Evolutionary conservation across 2,113 vertebrate genomes (phyloP), one percentile per base, ranked within the genome.

Genomic region (Tetrao urogallus): DNA sequence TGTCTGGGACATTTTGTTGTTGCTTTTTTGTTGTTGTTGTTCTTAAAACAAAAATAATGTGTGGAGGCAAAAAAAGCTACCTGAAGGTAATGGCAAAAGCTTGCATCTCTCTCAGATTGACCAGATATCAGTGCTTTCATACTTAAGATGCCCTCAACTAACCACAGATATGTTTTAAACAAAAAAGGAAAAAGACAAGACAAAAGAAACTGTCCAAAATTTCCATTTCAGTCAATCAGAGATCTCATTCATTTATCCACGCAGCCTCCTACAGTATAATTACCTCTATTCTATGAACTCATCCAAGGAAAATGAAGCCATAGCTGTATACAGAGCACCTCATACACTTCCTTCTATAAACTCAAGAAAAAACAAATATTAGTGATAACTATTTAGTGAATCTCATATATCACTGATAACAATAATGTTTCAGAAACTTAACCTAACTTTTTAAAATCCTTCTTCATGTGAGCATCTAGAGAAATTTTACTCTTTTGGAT

Each of bases 221-320:
- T 48, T 28, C 69, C 27, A 13, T 57, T 73, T 56, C 20, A 25
- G 28, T 72, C 48, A 40, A 10, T 22, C 48, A 54, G n/a, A 54
- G 40, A 27, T 19, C 36, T 54, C 25, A 30, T 40, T 52, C 10
- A 38, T 16, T 22, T 36, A 54, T 22, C 25, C 27, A 32, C 5
- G 34, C 66, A 48, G 48, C 27, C 52, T 28, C 15, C 70, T 12
- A 63, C 60, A 63, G 10, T 10, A 38, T 25, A 63, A 25, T 15
- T 34, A 63, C 22, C 28, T 38, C 66, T 4, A 50, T 60, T 19
- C 4, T 19, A n/a, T 0, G 0, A 6, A 16, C 25, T 36, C 1
- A 0, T 27, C 18, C 25, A 8, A 67, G 22, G 20, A 52, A 4
- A 5, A 63, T 13, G 0, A 45, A 24, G 14, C 1, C 6, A 36